A percentile compares a stretch with the other conserved stretches of the same genome.
phyloP scores from a whole-genome alignment of 2,113 vertebrate species.

The Alligator mississippiensis region DNA sequence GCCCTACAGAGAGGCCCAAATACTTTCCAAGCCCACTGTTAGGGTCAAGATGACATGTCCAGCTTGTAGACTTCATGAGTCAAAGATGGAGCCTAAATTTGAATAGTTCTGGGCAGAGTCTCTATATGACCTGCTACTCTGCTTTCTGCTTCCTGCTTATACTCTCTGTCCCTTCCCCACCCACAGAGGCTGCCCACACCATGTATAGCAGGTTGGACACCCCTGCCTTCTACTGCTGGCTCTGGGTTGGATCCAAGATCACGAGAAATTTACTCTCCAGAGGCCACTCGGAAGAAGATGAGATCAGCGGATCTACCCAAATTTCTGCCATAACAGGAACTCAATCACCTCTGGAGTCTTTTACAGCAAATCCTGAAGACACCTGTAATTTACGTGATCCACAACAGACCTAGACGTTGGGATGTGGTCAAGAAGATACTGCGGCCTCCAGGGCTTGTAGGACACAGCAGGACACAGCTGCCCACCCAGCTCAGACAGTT shows the following conservation, averaged over 20 bases:
- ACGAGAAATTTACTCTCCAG: not conserved
- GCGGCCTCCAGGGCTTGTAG: too few relatives aligned
- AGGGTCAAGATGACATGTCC: not conserved
- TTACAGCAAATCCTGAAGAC: not conserved
- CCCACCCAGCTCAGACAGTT: too few relatives aligned
- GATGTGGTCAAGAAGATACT: too few relatives aligned
- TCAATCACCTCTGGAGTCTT: not conserved
- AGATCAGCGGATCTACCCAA: not conserved
- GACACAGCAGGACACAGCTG: too few relatives aligned
- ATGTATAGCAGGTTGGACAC: not conserved
- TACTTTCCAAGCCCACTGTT: not conserved
- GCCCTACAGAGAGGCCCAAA: not conserved
- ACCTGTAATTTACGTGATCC: not conserved
- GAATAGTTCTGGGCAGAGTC: not conserved
- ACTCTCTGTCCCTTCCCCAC: too few relatives aligned
- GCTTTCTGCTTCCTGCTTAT: too few relatives aligned
- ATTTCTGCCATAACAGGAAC: not conserved
- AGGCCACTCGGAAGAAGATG: not conserved
- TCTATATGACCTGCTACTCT: too few relatives aligned
- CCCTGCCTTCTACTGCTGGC: not conserved
- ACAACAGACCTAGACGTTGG: too few relatives aligned
- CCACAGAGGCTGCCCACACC: too few relatives aligned
- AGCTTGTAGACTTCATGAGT: not conserved
- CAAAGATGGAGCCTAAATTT: not conserved
- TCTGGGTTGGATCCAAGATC: not conserved